phyloP scores from a whole-genome alignment of 2,113 vertebrate species.

The Ifrita kowaldi region DNA sequence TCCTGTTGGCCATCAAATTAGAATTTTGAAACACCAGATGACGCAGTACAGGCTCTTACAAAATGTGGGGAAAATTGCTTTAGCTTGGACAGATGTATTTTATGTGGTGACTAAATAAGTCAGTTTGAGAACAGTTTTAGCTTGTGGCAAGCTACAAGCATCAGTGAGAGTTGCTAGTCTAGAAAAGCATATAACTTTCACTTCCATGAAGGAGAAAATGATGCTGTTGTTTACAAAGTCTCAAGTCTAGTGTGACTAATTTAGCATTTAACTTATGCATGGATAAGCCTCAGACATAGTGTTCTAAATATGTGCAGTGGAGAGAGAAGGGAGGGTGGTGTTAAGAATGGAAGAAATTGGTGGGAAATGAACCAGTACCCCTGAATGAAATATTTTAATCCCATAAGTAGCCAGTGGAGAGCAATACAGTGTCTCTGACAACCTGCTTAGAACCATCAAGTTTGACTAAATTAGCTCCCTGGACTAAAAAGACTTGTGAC shows the following conservation, averaged over 20 bases:
- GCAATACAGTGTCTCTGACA: background rate
- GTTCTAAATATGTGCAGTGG: background rate
- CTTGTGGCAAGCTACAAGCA: background rate
- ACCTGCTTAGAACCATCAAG: background rate
- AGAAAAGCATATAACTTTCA: background rate
- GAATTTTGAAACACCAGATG: background rate
- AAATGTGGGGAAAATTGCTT: fast-evolving
- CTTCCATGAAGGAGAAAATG: background rate
- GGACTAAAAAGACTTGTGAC: background rate
- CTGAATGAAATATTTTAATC: background rate
- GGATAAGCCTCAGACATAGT: background rate
- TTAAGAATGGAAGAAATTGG: background rate
- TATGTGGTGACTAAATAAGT: background rate
- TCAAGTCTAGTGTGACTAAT: background rate
- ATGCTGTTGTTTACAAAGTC: background rate
- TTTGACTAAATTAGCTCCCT: conserved; percentile 12
- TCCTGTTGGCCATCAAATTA: background rate
- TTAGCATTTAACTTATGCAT: background rate
- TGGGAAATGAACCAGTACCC: background rate
- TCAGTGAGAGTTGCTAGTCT: background rate
- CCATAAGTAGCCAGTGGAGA: background rate
- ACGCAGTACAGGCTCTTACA: background rate
- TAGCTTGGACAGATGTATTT: background rate
- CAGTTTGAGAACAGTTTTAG: background rate
- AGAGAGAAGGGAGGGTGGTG: background rate